Conservation (phyloP, 2,888 invertebrate species). For the Campopleginae sp. region DNA sequence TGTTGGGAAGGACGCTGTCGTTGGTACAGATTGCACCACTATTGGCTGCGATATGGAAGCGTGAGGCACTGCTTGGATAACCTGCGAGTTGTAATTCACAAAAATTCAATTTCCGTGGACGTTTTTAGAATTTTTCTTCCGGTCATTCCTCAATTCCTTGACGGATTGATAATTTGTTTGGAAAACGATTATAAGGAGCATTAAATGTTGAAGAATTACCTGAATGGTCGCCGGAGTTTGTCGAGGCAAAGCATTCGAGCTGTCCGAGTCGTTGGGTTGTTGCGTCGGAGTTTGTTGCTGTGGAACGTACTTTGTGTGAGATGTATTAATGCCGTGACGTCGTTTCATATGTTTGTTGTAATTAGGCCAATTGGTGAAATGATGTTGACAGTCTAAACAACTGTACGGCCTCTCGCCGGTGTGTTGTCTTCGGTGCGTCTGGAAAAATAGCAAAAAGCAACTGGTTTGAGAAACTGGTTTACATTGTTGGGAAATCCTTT, state of each 20-base stretch:
- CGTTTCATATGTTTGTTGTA: constrained; percentile 93
- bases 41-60: constrained; percentile 78
- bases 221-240: constrained; percentile 73
- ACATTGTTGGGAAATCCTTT: too few relatives aligned
- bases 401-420: constrained; percentile 89
- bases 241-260: constrained; percentile 56
- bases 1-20: constrained; percentile 74
- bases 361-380: constrained; percentile 93
- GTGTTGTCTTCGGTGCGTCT: constrained; percentile 90
- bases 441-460: constrained; percentile 1
- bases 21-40: constrained; percentile 78
- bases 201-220: constrained; percentile 54
- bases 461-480: too few relatives aligned
- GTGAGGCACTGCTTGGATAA: constrained; percentile 78
- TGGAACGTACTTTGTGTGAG: constrained; percentile 82
- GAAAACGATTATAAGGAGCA: neutral
- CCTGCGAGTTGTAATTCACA: constrained; percentile 35
- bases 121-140: too few relatives aligned
- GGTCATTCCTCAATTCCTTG: too few relatives aligned
- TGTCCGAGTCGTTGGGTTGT: constrained; percentile 57
- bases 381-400: constrained; percentile 89
- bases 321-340: constrained; percentile 88
- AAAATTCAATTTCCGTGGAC: neutral
- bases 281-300: constrained; percentile 70
- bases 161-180: too few relatives aligned